A percentile compares a stretch with the other conserved stretches of the same genome.
phyloP scores from a whole-genome alignment of 2,797 vertebrate genomes.

The Erethizon dorsatum region DNA sequence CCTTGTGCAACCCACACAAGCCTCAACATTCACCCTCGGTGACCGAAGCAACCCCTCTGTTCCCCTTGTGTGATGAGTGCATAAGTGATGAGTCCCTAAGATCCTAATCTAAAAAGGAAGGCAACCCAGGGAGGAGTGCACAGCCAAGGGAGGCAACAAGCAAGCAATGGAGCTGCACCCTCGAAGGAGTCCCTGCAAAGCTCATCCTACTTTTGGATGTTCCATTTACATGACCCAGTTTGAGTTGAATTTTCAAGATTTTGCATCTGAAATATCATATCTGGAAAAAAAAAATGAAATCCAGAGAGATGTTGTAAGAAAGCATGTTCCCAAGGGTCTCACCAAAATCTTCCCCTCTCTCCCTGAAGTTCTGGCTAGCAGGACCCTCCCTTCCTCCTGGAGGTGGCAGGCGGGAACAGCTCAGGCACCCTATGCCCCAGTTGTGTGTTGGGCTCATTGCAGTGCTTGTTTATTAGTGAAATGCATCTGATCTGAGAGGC shows the following conservation, averaged over 20 bases:
- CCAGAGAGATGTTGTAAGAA: neutral
- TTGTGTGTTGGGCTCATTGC: slow-evolving; percentile 77
- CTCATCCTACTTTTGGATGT: neutral
- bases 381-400: neutral
- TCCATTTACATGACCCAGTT: neutral
- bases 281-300: neutral
- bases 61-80: neutral
- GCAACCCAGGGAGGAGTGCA: neutral
- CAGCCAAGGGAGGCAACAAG: neutral
- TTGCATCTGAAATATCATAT: neutral
- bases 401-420: neutral
- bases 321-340: neutral
- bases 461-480: slow-evolving; percentile 90
- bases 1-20: neutral
- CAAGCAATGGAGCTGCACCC: no score
- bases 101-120: neutral
- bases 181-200: neutral
- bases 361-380: neutral
- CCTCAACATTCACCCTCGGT: neutral
- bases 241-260: slow-evolving; percentile 12
- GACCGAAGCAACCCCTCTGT: neutral
- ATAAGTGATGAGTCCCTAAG: neutral
- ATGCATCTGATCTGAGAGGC: slow-evolving; percentile 91
- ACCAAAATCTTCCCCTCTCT: neutral
- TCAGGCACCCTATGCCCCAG: neutral